These are phyloP conservation scores for Hirtodrosophila alboralis DNA, from an alignment of 2,888 invertebrate genomes.

Conservation along the genomic window DNA sequence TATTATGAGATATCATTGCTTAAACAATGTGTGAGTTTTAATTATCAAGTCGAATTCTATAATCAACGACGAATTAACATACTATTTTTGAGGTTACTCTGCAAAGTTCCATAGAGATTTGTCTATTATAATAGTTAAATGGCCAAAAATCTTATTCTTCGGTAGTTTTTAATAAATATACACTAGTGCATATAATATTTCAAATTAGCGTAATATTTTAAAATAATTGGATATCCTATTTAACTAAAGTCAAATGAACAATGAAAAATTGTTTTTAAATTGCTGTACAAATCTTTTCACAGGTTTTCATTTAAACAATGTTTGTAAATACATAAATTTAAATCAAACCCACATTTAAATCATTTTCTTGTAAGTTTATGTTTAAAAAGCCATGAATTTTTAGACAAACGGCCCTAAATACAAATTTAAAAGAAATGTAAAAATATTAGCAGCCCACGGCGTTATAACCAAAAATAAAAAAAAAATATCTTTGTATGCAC, in stretches of 20 bases:
- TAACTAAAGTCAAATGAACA: conserved; percentile 28
- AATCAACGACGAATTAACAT: conserved; percentile 28
- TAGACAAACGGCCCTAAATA: conserved; percentile 38
- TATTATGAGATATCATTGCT: conserved; percentile 6
- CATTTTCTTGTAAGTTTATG: conserved; percentile 43
- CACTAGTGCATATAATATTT: conserved; percentile 14
- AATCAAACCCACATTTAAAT: conserved; percentile 33
- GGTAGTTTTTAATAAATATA: conserved; percentile 10
- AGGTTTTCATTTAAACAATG: conserved; percentile 20
- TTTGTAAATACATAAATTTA: conserved; percentile 33
- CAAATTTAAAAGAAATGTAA: conserved; percentile 20
- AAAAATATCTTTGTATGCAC: conserved; percentile 28
- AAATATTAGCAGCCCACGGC: conserved; percentile 35
- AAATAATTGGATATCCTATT: conserved; percentile 35
- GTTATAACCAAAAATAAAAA: conserved; percentile 26
- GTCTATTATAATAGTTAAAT: conserved; percentile 27
- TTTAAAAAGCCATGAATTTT: conserved; percentile 43
- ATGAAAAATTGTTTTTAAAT: conserved; percentile 29
- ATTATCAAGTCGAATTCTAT: neutral
- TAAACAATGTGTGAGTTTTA: neutral
- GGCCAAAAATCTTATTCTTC: conserved; percentile 27
- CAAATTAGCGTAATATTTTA: conserved; percentile 34
- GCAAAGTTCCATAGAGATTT: neutral
- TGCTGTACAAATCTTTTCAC: conserved; percentile 57
- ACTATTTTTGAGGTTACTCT: neutral